Percentiles rank a stretch among this genome's conserved stretches.
Evolutionary conservation across 1,140 invertebrate species (phyloP).

Genomic region (Zelostemma sp.): DNA sequence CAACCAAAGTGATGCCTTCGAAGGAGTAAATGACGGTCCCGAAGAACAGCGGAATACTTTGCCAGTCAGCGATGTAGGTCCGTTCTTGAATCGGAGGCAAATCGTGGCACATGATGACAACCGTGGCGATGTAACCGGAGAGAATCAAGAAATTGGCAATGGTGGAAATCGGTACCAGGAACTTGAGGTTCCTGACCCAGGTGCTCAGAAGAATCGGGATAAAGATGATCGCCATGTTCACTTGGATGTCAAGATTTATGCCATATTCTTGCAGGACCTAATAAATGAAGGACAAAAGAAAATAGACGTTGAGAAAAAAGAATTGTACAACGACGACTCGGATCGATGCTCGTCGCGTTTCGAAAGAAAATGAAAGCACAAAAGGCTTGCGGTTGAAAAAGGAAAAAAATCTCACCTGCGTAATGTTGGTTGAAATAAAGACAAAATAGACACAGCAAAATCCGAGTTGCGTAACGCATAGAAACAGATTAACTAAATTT

Average conservation of each 20-base stretch:
- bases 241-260: conserved; percentile 72
- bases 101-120: conserved; percentile 79
- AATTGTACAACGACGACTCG: not conserved
- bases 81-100: conserved; percentile 74
- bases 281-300: conserved; percentile 3
- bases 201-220: conserved; percentile 80
- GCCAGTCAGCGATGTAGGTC: conserved; percentile 72
- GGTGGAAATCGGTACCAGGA: conserved; percentile 78
- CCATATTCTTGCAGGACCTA: conserved; percentile 77
- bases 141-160: conserved; percentile 81
- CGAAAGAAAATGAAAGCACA: not conserved
- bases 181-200: conserved; percentile 83
- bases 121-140: conserved; percentile 75
- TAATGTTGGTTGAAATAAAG: conserved; percentile 87
- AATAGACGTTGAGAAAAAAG: not conserved
- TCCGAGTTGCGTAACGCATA: conserved; percentile 92
- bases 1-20: conserved; percentile 84
- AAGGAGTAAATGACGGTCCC: conserved; percentile 85
- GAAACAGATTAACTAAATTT: conserved; percentile 80
- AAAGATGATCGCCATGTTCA: conserved; percentile 80
- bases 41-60: conserved; percentile 79
- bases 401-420: conserved; percentile 73
- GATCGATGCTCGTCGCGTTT: not conserved
- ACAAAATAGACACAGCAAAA: conserved; percentile 97
- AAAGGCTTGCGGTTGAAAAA: conserved; percentile 4